These are phyloP conservation scores for Tenodera sinensis DNA, from an alignment of 2,888 invertebrate species.

Conservation along the genomic window DNA sequence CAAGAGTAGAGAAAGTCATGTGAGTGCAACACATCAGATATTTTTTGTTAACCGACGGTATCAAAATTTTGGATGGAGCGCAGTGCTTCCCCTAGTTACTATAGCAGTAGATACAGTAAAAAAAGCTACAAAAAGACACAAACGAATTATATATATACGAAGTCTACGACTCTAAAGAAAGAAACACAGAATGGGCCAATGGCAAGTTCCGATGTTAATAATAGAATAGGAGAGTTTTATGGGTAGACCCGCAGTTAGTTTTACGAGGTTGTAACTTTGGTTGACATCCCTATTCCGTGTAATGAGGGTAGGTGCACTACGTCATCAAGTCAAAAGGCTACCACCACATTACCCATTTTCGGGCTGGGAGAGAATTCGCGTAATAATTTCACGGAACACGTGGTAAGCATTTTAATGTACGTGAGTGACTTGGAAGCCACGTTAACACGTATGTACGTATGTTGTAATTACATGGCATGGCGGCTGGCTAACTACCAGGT, in stretches of 20 bases:
- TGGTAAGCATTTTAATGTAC: not conserved
- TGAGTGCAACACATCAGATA: too few species aligned
- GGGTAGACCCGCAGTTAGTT: not conserved
- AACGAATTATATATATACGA: too few species aligned
- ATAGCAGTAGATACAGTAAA: too few species aligned
- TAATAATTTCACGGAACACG: not conserved
- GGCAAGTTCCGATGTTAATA: too few species aligned
- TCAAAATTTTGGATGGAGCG: too few species aligned
- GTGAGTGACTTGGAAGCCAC: not conserved
- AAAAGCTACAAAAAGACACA: too few species aligned
- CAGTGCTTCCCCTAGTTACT: too few species aligned
- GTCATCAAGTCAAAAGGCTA: not conserved
- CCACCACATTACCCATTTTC: not conserved
- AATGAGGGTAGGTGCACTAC: not conserved
- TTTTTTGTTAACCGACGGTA: too few species aligned
- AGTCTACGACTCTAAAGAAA: too few species aligned
- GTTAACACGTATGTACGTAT: not conserved
- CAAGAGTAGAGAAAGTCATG: too few species aligned
- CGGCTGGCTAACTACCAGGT: not conserved
- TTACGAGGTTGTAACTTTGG: not conserved
- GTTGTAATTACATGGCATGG: not conserved
- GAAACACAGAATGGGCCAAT: too few species aligned
- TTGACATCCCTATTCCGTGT: not conserved
- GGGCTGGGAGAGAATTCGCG: not conserved
- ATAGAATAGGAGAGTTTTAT: too few species aligned